Conservation (phyloP, 2,113 vertebrate genomes). For the Papio anubis region DNA sequence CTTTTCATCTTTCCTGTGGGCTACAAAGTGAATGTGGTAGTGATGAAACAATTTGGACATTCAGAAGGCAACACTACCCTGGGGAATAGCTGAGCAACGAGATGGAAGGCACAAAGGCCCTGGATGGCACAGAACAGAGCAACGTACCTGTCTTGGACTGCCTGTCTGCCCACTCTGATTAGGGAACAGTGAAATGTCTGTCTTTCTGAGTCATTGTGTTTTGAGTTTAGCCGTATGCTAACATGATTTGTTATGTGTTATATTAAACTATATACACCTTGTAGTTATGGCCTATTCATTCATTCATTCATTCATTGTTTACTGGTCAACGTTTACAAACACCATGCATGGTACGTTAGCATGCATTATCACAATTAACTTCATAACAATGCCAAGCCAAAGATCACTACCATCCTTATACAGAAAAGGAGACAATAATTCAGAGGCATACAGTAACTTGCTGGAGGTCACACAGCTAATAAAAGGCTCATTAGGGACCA, state of each 20-base stretch:
- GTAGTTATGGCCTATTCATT: background rate
- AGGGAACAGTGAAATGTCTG: background rate
- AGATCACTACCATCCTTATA: background rate
- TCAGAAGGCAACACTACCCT: background rate
- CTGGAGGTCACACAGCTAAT: background rate
- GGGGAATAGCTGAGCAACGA: background rate
- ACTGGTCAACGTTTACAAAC: background rate
- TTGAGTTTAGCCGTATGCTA: background rate
- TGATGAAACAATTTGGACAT: background rate
- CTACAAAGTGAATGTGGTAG: background rate
- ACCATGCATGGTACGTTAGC: background rate
- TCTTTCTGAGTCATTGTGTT: background rate
- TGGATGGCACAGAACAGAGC: background rate
- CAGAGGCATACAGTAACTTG: background rate
- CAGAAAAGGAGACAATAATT: background rate
- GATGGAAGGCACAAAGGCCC: background rate
- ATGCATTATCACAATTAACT: background rate
- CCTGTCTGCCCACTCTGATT: background rate
- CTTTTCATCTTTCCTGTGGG: background rate
- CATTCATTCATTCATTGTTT: background rate
- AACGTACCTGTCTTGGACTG: background rate
- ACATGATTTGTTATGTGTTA: background rate
- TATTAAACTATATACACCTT: background rate
- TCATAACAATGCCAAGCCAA: background rate
- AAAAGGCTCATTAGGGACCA: background rate